These are phyloP conservation scores for Aricia artaxerxes DNA, from an alignment of 2,888 invertebrate genomes.

Conservation along the genomic window DNA sequence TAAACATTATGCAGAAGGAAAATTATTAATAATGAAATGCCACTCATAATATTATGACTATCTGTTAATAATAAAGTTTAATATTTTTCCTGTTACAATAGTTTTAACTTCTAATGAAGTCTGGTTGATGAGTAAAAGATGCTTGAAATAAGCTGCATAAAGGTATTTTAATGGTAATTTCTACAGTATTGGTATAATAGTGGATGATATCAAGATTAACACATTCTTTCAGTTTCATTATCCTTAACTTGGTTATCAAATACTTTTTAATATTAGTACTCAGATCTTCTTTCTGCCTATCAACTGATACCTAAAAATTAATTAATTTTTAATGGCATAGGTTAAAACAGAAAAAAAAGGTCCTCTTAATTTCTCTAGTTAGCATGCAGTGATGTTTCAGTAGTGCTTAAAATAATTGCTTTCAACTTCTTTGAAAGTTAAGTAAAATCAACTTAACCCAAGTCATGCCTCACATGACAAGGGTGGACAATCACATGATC, in stretches of 20 bases:
- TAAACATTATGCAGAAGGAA: not conserved
- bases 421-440: not conserved
- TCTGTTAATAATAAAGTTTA: not conserved
- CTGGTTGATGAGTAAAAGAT: too few species aligned
- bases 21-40: not conserved
- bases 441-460: conserved; percentile 21
- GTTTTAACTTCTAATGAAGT: too few species aligned
- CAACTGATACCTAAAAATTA: too few species aligned
- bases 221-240: not conserved
- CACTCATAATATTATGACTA: not conserved
- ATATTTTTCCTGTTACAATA: too few species aligned
- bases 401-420: not conserved
- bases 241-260: not conserved
- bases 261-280: not conserved
- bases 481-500: conserved; percentile 60
- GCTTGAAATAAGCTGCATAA: too few species aligned
- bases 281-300: not conserved
- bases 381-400: not conserved
- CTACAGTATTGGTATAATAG: not conserved
- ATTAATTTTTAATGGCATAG: not conserved
- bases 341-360: not conserved
- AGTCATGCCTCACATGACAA: conserved; percentile 31
- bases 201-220: not conserved
- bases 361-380: not conserved
- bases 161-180: not conserved